Evolutionary conservation across 2,113 vertebrate genomes (phyloP).

Genomic region (Phrynosoma platyrhinos): DNA sequence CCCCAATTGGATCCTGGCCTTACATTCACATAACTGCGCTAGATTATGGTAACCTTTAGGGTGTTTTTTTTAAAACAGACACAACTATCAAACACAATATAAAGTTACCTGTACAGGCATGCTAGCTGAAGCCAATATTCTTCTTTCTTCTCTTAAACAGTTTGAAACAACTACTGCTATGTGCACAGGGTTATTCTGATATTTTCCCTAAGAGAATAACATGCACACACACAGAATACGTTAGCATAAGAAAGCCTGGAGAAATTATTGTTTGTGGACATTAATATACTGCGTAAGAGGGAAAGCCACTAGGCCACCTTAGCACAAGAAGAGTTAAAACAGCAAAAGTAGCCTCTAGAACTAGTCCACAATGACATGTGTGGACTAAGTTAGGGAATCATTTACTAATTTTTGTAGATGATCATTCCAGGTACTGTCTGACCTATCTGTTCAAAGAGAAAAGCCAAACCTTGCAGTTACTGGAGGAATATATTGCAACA

Average conservation of each 20-base stretch:
- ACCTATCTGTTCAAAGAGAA: no score
- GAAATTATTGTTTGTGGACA: no score
- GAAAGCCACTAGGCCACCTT: no score
- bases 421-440: no score
- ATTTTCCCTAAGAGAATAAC: constrained; percentile 86
- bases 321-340: no score
- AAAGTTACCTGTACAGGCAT: constrained; percentile 91
- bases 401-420: no score
- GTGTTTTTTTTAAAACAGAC: neutral
- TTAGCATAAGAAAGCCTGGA: neutral
- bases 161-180: constrained; percentile 91
- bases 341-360: no score
- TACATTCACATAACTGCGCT: neutral
- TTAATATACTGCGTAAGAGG: no score
- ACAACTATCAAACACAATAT: neutral
- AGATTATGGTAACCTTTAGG: neutral
- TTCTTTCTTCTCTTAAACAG: constrained; percentile 92
- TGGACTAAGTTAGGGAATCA: no score
- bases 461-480: no score
- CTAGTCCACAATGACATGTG: no score
- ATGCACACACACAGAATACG: neutral
- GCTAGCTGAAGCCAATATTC: constrained; percentile 90
- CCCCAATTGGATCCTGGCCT: neutral
- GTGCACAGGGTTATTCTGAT: constrained; percentile 85
- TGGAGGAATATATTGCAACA: no score